A percentile compares a stretch with the other conserved stretches of the same genome.
Conservation (phyloP, 2,113 vertebrate genomes). For the Phodopus roborovskii region DNA sequence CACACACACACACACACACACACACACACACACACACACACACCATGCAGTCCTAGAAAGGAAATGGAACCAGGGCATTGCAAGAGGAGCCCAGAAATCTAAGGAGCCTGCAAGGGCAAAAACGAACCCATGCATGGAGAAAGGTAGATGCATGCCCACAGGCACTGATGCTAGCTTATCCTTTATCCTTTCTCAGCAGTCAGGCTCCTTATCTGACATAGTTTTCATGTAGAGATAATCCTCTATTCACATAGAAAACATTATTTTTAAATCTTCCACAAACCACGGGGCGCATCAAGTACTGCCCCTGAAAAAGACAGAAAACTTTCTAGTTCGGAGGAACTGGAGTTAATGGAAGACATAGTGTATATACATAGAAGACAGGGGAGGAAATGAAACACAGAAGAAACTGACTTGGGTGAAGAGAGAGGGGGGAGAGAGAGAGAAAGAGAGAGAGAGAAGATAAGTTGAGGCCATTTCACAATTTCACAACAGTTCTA, state of each 20-base stretch:
- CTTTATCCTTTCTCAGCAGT: not conserved
- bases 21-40: not conserved
- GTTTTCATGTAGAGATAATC: not conserved
- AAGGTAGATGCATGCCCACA: fast-evolving
- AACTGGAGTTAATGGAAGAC: not conserved
- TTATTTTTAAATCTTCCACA: not conserved
- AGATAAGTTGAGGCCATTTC: not conserved
- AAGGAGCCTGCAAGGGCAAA: fast-evolving
- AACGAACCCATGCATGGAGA: fast-evolving
- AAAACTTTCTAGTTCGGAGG: not conserved
- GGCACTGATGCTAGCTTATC: fast-evolving
- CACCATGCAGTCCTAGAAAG: fast-evolving
- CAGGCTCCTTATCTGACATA: not conserved
- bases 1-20: not conserved
- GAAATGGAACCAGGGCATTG: fast-evolving
- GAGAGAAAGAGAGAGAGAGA: too few relatives aligned
- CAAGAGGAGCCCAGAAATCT: fast-evolving
- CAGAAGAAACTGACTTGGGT: not conserved
- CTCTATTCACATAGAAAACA: not conserved
- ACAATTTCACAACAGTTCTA: not conserved
- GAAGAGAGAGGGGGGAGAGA: too few relatives aligned
- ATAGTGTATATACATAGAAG: fast-evolving
- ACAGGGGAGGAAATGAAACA: not conserved
- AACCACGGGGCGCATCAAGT: too few relatives aligned
- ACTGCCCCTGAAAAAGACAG: not conserved